Base-by-base conservation (phyloP, 1,140 invertebrate genomes). In the Alviniconcha marisindica region DNA sequence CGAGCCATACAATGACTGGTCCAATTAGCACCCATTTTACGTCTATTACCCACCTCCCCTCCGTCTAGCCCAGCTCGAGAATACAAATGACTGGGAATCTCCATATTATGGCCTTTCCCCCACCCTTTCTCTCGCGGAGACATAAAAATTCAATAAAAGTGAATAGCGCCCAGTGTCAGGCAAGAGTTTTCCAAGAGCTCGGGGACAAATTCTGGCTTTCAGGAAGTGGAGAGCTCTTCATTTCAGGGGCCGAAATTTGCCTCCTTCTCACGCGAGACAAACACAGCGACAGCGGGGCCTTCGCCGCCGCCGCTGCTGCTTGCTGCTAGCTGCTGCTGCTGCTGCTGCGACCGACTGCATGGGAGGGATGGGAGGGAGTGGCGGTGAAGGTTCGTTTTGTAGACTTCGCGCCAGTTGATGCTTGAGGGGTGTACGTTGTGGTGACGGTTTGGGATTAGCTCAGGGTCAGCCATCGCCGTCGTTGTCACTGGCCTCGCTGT, bases 81-180 rank as follows among this genome's bases (percentile, higher is more conserved):
- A 80, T 80, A 80, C 78, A 80, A 80, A 80, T 80, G 78, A 44
- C 38, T 36, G 33, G 24, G 78, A 80, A 80, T 80, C 78, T 80
- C 78, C 78, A 80, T 80, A 80, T 66, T 80, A 80, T 80, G 78
- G 56, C 78, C 56, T 69, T 80, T 80, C 56, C 51, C 56, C 56
- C n/a, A 28, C n/a, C 56, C 36, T 44, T 66, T 80, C 78, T 80
- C 36, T 28, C 28, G 60, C 56, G 18, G 56, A 80, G 78, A 80
- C 78, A 66, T 80, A 80, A 80, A 80, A 80, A 80, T 80, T 80
- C 78, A 80, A 80, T 80, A 80, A 80, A 80, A 33, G 31, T 80
- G 31, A 80, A 80, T 80, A 66, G 78, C 56, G 24, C 78, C 78
- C 60, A 36, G 56, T 80, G 78, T 80, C 78, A 66, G 40, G 56